phyloP scores from a whole-genome alignment of 1,140 invertebrate genomes.

The Maconellicoccus hirsutus region DNA sequence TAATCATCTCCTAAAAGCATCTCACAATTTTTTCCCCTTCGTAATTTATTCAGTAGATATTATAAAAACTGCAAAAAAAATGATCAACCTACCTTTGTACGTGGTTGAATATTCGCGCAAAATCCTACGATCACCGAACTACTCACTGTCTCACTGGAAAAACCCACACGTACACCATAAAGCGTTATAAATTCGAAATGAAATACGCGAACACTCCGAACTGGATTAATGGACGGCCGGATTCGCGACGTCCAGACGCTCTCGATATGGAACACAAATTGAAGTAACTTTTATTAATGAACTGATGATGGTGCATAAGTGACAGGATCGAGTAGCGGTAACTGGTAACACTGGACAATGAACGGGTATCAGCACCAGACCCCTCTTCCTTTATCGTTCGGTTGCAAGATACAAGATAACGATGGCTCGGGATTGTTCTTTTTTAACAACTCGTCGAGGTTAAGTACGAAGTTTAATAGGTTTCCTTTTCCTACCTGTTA shows the following conservation, averaged over 20 bases:
- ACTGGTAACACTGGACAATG: not conserved
- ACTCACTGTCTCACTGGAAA: not conserved
- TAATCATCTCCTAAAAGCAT: too few species aligned
- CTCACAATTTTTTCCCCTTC: too few species aligned
- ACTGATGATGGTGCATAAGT: not conserved
- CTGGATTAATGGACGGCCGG: not conserved
- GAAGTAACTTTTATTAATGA: not conserved
- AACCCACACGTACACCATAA: not conserved
- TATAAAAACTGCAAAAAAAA: too few species aligned
- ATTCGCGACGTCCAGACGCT: not conserved
- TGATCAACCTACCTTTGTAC: not conserved
- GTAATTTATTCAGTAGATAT: too few species aligned
- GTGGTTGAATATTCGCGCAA: not conserved
- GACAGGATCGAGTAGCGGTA: conserved; percentile 1
- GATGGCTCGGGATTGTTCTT: too few species aligned
- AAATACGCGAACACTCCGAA: not conserved
- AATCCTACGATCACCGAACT: not conserved
- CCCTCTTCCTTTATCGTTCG: too few species aligned
- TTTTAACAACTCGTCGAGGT: too few species aligned
- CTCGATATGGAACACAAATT: not conserved
- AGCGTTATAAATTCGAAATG: not conserved
- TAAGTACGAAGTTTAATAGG: too few species aligned
- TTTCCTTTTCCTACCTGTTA: too few species aligned
- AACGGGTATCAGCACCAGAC: not conserved
- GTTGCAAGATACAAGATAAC: too few species aligned